These are phyloP conservation scores for Mastacembelus armatus DNA, from an alignment of 2,797 vertebrate genomes.

Conservation along the genomic window DNA sequence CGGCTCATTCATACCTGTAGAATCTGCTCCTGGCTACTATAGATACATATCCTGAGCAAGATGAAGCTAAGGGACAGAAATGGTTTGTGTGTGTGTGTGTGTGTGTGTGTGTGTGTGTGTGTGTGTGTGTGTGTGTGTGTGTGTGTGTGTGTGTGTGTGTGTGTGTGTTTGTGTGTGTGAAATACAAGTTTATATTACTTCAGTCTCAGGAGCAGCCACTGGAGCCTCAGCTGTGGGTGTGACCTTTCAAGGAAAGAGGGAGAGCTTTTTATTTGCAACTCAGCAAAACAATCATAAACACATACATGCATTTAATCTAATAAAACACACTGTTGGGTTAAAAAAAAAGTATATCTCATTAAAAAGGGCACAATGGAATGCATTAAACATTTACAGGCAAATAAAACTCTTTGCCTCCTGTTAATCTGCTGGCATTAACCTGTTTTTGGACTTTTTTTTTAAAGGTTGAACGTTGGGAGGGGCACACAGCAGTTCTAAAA, in stretches of 20 bases:
- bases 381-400: neutral
- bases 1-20: neutral
- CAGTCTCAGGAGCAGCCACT: conserved; percentile 35
- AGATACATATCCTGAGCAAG: neutral
- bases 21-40: conserved; percentile 13
- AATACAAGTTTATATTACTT: conserved; percentile 69
- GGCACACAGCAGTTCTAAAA: conserved; percentile 21
- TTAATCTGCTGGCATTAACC: neutral
- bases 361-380: neutral
- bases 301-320: neutral
- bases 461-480: conserved; percentile 37
- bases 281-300: neutral
- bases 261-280: neutral
- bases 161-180: too few species aligned
- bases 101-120: neutral
- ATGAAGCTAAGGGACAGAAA: neutral
- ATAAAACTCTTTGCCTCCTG: neutral
- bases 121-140: too few species aligned
- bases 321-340: neutral
- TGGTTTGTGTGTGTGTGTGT: neutral
- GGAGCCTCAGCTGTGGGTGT: conserved; percentile 39
- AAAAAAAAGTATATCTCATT: neutral
- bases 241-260: conserved; percentile 39
- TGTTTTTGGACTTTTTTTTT: neutral
- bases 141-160: too few species aligned